These are phyloP conservation scores for Oreonectes daqikongensis DNA, from an alignment of 2,797 vertebrate genomes.

Conservation along the genomic window DNA sequence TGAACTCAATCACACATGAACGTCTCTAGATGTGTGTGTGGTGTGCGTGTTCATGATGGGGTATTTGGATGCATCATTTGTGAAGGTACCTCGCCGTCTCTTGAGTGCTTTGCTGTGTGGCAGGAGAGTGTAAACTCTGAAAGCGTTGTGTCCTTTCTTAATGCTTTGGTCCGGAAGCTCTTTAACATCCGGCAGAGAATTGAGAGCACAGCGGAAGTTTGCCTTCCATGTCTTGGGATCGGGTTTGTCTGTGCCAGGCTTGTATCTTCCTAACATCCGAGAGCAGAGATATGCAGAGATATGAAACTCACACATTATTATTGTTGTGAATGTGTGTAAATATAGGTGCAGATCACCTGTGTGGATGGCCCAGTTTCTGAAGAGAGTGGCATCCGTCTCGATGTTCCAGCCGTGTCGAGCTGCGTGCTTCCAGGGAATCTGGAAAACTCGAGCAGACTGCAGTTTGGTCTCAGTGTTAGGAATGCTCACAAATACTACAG, in stretches of 20 bases:
- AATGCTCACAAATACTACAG: not conserved
- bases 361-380: constrained; percentile 82
- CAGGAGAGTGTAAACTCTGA: constrained; percentile 78
- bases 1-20: not conserved
- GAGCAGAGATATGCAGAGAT: not conserved
- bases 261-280: constrained; percentile 71
- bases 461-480: not conserved
- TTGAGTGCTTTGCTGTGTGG: constrained; percentile 63
- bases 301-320: too few relatives aligned
- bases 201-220: constrained; percentile 82
- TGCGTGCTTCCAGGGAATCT: constrained; percentile 83
- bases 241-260: constrained; percentile 76
- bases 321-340: too few relatives aligned
- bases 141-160: constrained; percentile 80
- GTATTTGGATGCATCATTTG: not conserved
- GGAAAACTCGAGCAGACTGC: constrained; percentile 75
- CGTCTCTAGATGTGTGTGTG: not conserved
- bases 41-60: too few relatives aligned
- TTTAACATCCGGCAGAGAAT: constrained; percentile 77
- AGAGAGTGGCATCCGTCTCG: constrained; percentile 80
- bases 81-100: constrained; percentile 47
- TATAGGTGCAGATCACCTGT: constrained; percentile 69
- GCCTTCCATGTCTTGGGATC: constrained; percentile 86
- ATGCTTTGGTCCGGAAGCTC: constrained; percentile 78
- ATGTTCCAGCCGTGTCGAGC: constrained; percentile 83